Base-by-base conservation (phyloP, 2,888 invertebrate genomes). In the Stenurella melanura region DNA sequence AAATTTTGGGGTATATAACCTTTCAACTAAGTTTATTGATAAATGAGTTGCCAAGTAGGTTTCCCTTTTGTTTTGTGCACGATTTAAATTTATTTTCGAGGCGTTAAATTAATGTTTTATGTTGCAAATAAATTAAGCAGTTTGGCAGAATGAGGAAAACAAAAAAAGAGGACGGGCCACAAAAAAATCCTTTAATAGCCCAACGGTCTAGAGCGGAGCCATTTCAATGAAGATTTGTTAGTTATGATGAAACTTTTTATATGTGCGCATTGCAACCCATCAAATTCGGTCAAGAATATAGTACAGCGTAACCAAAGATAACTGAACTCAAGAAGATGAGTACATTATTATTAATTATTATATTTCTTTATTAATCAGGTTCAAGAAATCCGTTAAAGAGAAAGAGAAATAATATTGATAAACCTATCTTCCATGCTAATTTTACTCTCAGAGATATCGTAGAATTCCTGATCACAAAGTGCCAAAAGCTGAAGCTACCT, bases 1-100 rank as follows among this genome's bases (percentile, higher is more conserved):
- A 69, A 69, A 58, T 69, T 69, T 26, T 42, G 21, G 57, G 30
- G 42, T 60, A 21, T 61, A 60, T 38, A 60, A 21, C 60, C 17
- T 57, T 34, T 71, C 70, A 10, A 19, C 70, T 17, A 71, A 71
- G 42, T 71, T 71, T 60, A 57, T 50, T 71, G 70, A 71, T 71
- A 71, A 60, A 71, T 71, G 70, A 50, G 70, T 71, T 71, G 56
- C 42, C 38, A 42, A 58, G 70, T 58, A 50, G 60, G 70, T 38
- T 50, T 67, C 21, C 38, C 67, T 54, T 57, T 56, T 69, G 69
- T 34, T 56, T 50, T 71, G 57, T 30, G 18, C 70, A 5, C 18
- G 26, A 57, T 34, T 71, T 34, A 71, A 61, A 60, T 71, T 61
- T 34, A 34, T 60, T 61, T 60, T 50, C 21, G n/a, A 19, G 10